Conservation (phyloP, 2,113 vertebrate genomes). For the Bufo gargarizans region DNA sequence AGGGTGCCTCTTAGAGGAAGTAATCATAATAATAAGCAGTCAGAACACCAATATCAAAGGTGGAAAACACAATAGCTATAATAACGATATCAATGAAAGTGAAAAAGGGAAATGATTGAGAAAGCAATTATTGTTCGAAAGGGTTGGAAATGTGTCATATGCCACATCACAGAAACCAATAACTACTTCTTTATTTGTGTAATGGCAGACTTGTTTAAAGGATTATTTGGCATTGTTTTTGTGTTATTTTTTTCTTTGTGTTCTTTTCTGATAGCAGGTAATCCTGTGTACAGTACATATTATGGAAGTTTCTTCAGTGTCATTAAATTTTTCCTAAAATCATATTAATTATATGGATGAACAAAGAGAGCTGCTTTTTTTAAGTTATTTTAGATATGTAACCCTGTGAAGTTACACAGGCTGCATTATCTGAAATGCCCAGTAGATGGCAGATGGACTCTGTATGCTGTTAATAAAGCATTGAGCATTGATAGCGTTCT, state of each 20-base stretch:
- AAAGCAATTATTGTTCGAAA: conserved; percentile 45
- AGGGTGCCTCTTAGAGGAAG: conserved; percentile 72
- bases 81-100: conserved; percentile 65
- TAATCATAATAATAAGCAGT: conserved; percentile 77
- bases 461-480: too few relatives aligned
- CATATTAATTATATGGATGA: not conserved
- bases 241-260: conserved; percentile 19
- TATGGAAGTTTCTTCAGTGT: not conserved
- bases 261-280: not conserved
- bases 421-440: too few relatives aligned
- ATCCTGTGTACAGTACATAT: not conserved
- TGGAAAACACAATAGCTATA: conserved; percentile 73
- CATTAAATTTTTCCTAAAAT: conserved; percentile 10
- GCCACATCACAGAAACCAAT: conserved; percentile 33
- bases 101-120: conserved; percentile 60
- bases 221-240: conserved; percentile 19
- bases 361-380: not conserved
- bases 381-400: too few relatives aligned
- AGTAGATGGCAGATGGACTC: too few relatives aligned
- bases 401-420: too few relatives aligned
- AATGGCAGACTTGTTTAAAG: conserved; percentile 47
- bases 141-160: conserved; percentile 42
- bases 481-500: too few relatives aligned
- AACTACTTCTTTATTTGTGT: conserved; percentile 46
- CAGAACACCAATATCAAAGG: conserved; percentile 69